Conservation (phyloP, 2,113 vertebrate species). For the Prinia subflava region DNA sequence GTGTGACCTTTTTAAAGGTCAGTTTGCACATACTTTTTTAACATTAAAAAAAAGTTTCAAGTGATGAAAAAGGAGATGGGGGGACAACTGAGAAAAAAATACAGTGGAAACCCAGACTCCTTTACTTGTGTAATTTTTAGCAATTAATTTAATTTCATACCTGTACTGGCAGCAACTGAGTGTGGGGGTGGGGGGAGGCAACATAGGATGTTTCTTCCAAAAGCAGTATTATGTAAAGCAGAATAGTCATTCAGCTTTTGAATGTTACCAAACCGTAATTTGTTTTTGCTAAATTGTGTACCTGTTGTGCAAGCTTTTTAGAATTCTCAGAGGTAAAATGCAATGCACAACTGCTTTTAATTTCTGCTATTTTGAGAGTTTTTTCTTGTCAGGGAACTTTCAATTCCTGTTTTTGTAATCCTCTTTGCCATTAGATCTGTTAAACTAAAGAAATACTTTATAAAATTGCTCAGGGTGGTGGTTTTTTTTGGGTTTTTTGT, state of each 20-base stretch:
- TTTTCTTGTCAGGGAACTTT: neutral
- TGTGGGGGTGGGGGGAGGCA: neutral
- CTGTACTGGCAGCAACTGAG: neutral
- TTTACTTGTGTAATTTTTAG: neutral
- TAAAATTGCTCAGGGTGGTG: neutral
- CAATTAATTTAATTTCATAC: neutral
- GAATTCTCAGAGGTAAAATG: neutral
- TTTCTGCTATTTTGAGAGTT: neutral
- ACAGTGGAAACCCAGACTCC: neutral
- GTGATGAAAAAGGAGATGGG: fast-evolving
- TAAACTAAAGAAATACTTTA: neutral
- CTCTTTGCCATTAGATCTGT: neutral
- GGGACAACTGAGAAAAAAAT: neutral
- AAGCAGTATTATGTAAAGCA: neutral
- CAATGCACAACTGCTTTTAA: neutral
- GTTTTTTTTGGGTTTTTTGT: too few species aligned
- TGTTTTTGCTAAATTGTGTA: neutral
- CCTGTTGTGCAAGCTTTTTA: neutral
- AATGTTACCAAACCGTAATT: neutral
- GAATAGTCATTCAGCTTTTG: neutral
- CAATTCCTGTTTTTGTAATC: neutral
- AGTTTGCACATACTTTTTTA: neutral
- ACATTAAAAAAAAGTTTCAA: neutral
- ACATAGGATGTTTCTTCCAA: neutral
- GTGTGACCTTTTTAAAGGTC: neutral